phyloP scores from a whole-genome alignment of 2,797 vertebrate genomes.

The Hephaestus fuliginosus region DNA sequence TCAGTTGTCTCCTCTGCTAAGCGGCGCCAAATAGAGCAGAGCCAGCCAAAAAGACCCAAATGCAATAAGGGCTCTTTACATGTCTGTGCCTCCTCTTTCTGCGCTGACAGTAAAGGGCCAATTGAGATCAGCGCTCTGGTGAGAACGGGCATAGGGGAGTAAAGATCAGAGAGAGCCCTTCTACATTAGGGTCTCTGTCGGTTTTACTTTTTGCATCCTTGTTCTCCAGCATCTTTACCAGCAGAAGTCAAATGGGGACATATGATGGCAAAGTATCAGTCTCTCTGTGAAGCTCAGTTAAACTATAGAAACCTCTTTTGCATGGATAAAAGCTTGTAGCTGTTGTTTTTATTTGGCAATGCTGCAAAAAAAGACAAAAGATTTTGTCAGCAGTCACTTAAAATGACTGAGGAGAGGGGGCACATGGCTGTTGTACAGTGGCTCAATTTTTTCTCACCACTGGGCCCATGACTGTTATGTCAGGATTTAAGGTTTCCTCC shows the following conservation, averaged over 20 bases:
- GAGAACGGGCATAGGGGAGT: constrained; percentile 28
- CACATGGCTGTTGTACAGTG: not conserved
- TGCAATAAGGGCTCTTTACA: constrained; percentile 60
- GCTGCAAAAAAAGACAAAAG: not conserved
- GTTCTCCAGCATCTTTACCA: constrained; percentile 5
- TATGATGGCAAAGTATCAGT: not conserved
- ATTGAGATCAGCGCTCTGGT: constrained; percentile 47
- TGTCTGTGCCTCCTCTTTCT: constrained; percentile 41
- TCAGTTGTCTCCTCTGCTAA: constrained; percentile 53
- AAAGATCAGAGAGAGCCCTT: constrained; percentile 27
- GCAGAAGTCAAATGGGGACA: constrained; percentile 17
- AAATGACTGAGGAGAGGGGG: not conserved
- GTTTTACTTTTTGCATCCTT: constrained; percentile 17
- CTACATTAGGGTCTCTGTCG: constrained; percentile 7
- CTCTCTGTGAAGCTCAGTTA: not conserved
- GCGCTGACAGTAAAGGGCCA: constrained; percentile 50
- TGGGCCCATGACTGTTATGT: not conserved
- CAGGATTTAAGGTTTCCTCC: not conserved
- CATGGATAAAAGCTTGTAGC: not conserved
- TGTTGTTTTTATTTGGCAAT: constrained; percentile 1
- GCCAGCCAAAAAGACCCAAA: constrained; percentile 48
- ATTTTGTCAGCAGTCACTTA: not conserved
- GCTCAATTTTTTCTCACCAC: not conserved
- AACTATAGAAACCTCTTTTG: not conserved
- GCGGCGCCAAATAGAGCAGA: constrained; percentile 37